Evolutionary conservation across 2,113 vertebrate genomes (phyloP), one percentile per base, ranked within the genome.

Genomic region (Tyrannus savana): DNA sequence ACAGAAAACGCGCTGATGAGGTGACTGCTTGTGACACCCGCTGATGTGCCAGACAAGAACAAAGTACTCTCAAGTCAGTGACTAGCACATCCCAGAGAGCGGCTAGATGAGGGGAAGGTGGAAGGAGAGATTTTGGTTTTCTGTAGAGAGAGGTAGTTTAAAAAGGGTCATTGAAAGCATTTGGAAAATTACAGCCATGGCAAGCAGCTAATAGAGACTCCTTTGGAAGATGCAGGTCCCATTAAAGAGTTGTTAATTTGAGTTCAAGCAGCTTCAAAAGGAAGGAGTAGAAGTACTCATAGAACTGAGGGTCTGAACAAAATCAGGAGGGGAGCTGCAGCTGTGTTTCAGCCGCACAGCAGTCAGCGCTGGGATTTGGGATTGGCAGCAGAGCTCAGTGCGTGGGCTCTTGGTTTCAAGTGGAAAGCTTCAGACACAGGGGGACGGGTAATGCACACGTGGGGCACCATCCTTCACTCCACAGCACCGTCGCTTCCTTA

Each of bases 221-320:
- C 30, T 68, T 62, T 92, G 67, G 79, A 90, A 95, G 62, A 87
- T 17, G 42, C 8, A 58, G 49, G n/a, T 68, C 69, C 41, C 66
- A 60, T 58, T 72, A 72, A 82, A 63, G 42, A 18, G 19, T 28
- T 53, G 9, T 21, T 83, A 41, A 72, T 63, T 71, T 68, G 7
- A 84, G 74, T 96, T 82, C 63, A 76, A 90, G 87, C 37, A 91
- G 75, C 76, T 92, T 55, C 75, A 60, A 87, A 80, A 74, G 59
- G 52, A 87, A 88, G 28, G 25, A 77, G 35, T n/a, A 56, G 56
- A 84, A 81, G 60, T 7, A 28, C 23, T 47, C 8, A 6, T 12
- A 74, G 53, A 81, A 87, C 12, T 0, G 1, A 83, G 78, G 14
- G n/a, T 89, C 72, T 78, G 76, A 62, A 72, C 41, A 79, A 78